These are phyloP conservation scores for Chelonia mydas DNA, from an alignment of 2,797 vertebrate genomes.

Conservation along the genomic window DNA sequence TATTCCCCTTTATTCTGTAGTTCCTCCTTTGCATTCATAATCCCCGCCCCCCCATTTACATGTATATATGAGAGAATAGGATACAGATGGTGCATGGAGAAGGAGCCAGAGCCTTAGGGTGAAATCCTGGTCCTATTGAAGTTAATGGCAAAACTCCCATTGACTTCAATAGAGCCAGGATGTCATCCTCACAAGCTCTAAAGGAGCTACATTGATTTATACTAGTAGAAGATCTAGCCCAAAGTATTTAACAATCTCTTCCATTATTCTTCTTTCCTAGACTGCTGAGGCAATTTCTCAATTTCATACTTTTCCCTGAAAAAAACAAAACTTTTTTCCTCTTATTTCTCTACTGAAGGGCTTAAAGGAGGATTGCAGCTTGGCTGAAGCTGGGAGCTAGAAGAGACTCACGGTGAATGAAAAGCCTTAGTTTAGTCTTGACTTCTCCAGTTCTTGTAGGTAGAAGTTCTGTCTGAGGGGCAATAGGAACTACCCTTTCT, in stretches of 20 bases:
- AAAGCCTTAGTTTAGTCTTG: not conserved
- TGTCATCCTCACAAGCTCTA: not conserved
- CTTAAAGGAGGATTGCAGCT: not conserved
- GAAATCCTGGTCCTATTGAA: not conserved
- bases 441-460: not conserved
- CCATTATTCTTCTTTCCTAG: not conserved
- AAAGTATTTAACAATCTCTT: not conserved
- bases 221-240: not conserved
- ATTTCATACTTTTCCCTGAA: not conserved
- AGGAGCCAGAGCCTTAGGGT: not conserved
- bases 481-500: not conserved
- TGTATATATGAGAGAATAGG: not conserved
- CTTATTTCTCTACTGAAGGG: not conserved
- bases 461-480: not conserved
- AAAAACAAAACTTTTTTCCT: not conserved
- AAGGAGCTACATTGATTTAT: not conserved
- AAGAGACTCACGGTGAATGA: not conserved
- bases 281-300: not conserved
- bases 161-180: not conserved
- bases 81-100: not conserved
- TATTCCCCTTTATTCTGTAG: not conserved
- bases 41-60: not conserved
- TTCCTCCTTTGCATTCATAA: not conserved
- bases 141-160: not conserved
- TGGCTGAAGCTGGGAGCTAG: no score